Conservation (phyloP, 2,888 invertebrate species). For the Pachymerium ferrugineum region DNA sequence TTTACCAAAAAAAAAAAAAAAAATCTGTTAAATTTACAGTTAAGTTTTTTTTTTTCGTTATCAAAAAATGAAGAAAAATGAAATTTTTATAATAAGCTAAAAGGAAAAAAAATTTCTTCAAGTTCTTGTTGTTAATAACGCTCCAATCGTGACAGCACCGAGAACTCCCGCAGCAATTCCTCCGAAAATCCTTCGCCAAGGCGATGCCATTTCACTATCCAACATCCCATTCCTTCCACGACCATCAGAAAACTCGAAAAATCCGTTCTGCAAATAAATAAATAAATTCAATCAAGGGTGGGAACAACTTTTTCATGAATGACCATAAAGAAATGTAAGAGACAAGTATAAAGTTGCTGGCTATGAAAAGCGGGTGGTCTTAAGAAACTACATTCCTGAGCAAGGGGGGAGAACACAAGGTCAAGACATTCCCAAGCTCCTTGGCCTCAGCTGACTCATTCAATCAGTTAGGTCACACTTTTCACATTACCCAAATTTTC, state of each 20-base stretch:
- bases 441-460: slow-evolving; percentile 13
- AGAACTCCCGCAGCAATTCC: slow-evolving; percentile 44
- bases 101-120: background rate
- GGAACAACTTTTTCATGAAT: background rate
- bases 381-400: background rate
- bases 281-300: background rate
- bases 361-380: background rate
- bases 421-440: slow-evolving; percentile 8
- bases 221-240: background rate
- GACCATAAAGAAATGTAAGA: background rate
- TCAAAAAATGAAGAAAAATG: too few species aligned
- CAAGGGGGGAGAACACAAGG: background rate
- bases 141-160: slow-evolving; percentile 45
- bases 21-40: too few species aligned
- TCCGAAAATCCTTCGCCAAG: slow-evolving; percentile 41
- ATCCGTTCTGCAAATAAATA: background rate
- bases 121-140: slow-evolving; percentile 40
- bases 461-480: background rate
- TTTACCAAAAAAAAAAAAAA: too few species aligned
- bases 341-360: background rate
- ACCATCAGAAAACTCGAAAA: background rate
- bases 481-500: background rate
- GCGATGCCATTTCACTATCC: slow-evolving; percentile 38
- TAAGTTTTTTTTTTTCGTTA: too few species aligned
- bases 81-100: too few species aligned